phyloP scores from a whole-genome alignment of 2,888 invertebrate genomes.

The Balanococcus diminutus region DNA sequence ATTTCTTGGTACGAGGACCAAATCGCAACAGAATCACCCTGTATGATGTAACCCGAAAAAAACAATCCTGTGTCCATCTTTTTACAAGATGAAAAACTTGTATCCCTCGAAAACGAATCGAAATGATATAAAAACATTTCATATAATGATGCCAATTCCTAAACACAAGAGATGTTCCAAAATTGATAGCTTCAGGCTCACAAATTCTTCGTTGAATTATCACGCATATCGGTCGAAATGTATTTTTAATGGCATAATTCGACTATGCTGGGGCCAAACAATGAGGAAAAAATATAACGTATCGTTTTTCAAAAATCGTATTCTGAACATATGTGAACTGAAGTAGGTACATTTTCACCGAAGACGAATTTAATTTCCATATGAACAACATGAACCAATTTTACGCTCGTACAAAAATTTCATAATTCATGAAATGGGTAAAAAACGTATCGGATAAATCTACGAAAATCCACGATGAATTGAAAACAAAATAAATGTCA shows the following conservation, averaged over 20 bases:
- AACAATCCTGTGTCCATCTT: neutral
- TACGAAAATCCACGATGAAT: neutral
- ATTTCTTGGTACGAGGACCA: neutral
- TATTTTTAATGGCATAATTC: conserved; percentile 19
- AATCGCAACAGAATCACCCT: neutral
- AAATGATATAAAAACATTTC: neutral
- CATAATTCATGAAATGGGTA: neutral
- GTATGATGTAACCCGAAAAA: neutral
- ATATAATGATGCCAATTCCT: neutral
- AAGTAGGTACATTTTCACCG: neutral
- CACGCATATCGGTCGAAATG: neutral
- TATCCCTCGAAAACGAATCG: neutral
- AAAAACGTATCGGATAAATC: neutral
- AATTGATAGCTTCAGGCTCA: neutral
- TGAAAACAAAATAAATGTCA: neutral
- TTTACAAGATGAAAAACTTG: too few relatives aligned
- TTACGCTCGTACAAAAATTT: neutral
- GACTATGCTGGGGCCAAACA: neutral
- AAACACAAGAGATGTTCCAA: neutral
- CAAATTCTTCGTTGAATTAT: neutral
- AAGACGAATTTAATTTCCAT: neutral
- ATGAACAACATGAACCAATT: neutral
- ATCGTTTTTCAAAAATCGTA: neutral
- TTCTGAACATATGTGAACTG: neutral
- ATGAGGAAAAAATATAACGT: neutral